Evolutionary conservation across 1,140 invertebrate species (phyloP).

Genomic region (Neuroterus valhalla): DNA sequence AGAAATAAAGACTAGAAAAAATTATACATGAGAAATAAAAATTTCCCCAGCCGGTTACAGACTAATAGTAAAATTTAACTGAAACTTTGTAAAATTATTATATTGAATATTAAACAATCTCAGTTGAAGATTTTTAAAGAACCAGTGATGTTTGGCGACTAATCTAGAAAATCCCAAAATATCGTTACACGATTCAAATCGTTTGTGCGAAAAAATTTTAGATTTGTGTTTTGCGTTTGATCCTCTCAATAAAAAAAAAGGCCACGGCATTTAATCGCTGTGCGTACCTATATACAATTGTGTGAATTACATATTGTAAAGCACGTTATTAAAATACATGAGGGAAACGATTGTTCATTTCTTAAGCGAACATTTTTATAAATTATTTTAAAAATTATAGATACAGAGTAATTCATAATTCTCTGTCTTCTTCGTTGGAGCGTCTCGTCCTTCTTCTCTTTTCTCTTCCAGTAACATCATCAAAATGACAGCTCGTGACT

Average conservation of each 20-base stretch:
- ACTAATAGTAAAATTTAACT: no score
- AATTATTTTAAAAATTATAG: conserved; percentile 48
- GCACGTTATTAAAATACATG: conserved; percentile 46
- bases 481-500: conserved; percentile 52
- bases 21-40: conserved; percentile 2
- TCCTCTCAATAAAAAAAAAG: not conserved
- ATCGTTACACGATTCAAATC: conserved; percentile 3
- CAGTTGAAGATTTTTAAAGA: no score
- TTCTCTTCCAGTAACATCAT: conserved; percentile 45
- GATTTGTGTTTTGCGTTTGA: not conserved
- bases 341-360: not conserved
- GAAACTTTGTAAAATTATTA: not conserved
- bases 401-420: conserved; percentile 28
- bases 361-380: not conserved
- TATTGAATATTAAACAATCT: not conserved
- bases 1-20: conserved; percentile 3
- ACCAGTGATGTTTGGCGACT: no score
- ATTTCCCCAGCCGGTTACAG: conserved; percentile 8
- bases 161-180: not conserved
- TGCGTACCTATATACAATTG: conserved; percentile 5
- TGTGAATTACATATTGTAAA: conserved; percentile 33
- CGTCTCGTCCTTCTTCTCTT: conserved; percentile 16
- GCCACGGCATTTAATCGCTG: not conserved
- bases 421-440: not conserved
- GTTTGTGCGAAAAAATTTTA: not conserved